These are phyloP conservation scores for Dreissena rostriformis DNA, from an alignment of 1,140 invertebrate genomes.

Conservation along the genomic window DNA sequence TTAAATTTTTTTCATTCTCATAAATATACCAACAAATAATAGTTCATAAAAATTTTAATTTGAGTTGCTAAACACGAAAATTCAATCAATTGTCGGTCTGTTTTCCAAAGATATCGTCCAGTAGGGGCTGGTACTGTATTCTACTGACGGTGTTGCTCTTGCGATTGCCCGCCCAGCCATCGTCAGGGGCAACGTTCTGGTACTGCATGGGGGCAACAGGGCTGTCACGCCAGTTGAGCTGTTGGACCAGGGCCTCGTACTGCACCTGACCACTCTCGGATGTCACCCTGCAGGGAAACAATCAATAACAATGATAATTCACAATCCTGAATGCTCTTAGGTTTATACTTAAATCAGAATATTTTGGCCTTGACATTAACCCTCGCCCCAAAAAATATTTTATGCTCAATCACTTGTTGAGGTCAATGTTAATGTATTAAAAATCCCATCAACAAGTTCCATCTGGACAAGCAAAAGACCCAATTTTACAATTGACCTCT, in stretches of 20 bases:
- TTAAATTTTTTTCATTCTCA: no score
- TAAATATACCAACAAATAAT: no score
- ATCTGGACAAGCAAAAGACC: no score
- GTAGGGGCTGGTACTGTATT: constrained; percentile 68
- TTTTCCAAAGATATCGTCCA: constrained; percentile 72
- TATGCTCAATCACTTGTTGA: no score
- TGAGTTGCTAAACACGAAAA: no score
- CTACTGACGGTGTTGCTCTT: constrained; percentile 59
- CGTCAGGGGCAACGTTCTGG: constrained; percentile 63
- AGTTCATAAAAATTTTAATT: no score
- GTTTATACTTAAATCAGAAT: not conserved
- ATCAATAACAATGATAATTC: no score
- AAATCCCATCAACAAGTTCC: no score
- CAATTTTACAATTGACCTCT: no score
- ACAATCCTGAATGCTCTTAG: not conserved
- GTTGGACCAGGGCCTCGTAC: constrained; percentile 70
- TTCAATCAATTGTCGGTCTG: constrained; percentile 29
- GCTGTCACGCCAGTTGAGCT: constrained; percentile 76
- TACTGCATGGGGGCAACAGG: constrained; percentile 74
- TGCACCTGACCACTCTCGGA: constrained; percentile 66
- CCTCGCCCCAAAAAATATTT: no score
- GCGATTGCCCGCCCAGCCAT: constrained; percentile 70
- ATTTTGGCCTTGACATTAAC: not conserved
- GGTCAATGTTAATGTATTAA: no score
- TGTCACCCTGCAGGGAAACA: constrained; percentile 63